Conservation (phyloP, 2,888 invertebrate genomes). For the Caenorhabditis sp. region DNA sequence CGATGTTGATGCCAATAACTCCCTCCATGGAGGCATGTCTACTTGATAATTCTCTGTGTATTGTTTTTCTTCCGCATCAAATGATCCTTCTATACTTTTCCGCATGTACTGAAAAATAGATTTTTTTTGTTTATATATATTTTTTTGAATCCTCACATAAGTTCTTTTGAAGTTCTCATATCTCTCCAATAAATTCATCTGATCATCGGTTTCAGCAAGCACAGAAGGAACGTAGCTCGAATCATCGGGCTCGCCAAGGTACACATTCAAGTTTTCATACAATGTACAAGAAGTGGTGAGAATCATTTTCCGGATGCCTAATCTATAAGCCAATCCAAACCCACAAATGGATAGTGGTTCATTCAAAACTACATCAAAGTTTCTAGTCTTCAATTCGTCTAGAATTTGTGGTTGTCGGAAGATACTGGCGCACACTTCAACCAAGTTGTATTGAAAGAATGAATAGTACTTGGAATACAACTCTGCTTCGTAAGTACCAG, state of each 20-base stretch:
- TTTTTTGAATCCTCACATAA: background rate
- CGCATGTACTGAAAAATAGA: too few relatives aligned
- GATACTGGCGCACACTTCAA: constrained; percentile 11
- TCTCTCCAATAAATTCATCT: constrained; percentile 3
- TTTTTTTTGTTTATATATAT: background rate
- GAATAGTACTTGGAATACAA: too few relatives aligned
- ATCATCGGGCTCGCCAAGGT: constrained; percentile 15
- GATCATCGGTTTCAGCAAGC: background rate
- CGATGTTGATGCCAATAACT: constrained; percentile 23
- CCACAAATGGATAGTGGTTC: constrained; percentile 20
- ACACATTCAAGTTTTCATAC: constrained; percentile 12
- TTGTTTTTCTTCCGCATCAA: constrained; percentile 12
- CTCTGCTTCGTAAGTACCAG: too few relatives aligned
- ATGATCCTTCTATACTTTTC: constrained; percentile 10
- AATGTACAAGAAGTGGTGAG: constrained; percentile 10
- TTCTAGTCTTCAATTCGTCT: constrained; percentile 5
- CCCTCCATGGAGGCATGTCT: constrained; percentile 19
- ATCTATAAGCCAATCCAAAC: constrained; percentile 10
- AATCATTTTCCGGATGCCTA: constrained; percentile 18
- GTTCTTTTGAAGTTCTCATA: background rate
- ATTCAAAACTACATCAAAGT: constrained; percentile 16
- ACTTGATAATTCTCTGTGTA: constrained; percentile 7
- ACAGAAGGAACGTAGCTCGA: constrained; percentile 13
- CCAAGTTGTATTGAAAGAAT: constrained; percentile 3
- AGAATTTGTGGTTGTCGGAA: constrained; percentile 4